phyloP scores from a whole-genome alignment of 1,140 invertebrate species.

The Drosophila quadrilineata region DNA sequence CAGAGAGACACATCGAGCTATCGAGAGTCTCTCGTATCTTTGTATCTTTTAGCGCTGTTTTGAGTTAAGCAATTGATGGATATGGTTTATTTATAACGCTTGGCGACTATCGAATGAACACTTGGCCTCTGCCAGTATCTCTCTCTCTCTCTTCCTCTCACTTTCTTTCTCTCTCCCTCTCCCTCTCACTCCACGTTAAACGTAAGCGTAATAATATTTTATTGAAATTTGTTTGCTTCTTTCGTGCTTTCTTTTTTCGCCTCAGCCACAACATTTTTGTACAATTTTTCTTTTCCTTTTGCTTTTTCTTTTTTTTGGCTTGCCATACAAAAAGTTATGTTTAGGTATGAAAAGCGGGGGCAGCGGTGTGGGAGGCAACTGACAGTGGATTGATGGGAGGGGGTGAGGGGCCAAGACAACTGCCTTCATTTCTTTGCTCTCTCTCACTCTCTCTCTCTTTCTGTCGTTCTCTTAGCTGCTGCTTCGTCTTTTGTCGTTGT shows the following conservation, averaged over 20 bases:
- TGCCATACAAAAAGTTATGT: conserved; percentile 26
- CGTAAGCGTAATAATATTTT: conserved; percentile 80
- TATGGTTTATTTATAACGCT: conserved; percentile 80
- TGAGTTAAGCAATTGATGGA: conserved; percentile 80
- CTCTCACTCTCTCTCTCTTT: conserved; percentile 19
- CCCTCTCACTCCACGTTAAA: conserved; percentile 60
- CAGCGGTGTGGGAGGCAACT: not conserved
- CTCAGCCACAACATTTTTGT: conserved; percentile 41
- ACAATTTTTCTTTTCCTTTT: conserved; percentile 47
- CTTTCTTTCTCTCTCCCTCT: conserved; percentile 42
- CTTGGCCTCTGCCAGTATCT: conserved; percentile 42
- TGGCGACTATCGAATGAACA: conserved; percentile 68
- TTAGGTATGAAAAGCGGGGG: too few relatives aligned
- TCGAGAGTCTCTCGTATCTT: conserved; percentile 50
- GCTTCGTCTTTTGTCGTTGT: conserved; percentile 48
- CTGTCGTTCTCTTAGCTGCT: conserved; percentile 16
- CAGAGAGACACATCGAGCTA: not conserved
- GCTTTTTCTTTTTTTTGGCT: too few relatives aligned
- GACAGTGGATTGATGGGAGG: not conserved
- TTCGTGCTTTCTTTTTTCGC: conserved; percentile 53
- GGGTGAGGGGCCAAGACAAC: not conserved
- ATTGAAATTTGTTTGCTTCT: conserved; percentile 78
- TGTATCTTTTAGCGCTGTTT: conserved; percentile 79
- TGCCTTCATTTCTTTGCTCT: conserved; percentile 41
- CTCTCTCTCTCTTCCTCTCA: conserved; percentile 46